Evolutionary conservation across 2,113 vertebrate genomes (phyloP).

Genomic region (Oreotrochilus melanogaster): DNA sequence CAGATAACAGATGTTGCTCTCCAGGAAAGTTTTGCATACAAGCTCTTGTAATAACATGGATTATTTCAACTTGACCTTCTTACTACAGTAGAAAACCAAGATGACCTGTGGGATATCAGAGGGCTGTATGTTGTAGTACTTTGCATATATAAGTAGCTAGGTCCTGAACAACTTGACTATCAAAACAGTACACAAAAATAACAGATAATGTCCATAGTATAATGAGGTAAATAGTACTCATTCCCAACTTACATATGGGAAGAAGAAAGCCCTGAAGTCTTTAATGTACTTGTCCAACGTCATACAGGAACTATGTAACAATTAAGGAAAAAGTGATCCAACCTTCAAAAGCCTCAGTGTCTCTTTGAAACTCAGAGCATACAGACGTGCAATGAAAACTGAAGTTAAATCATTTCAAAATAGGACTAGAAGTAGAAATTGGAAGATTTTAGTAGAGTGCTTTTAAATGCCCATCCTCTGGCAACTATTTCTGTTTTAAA

Average conservation of each 20-base stretch:
- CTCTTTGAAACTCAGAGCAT: neutral
- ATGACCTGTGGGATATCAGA: neutral
- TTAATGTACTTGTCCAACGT: neutral
- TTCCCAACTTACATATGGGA: neutral
- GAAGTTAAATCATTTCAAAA: neutral
- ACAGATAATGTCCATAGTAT: neutral
- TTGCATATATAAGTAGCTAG: neutral
- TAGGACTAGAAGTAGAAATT: neutral
- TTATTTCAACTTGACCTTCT: constrained; percentile 52
- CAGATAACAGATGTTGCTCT: constrained; percentile 70
- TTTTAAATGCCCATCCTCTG: neutral
- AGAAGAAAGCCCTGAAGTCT: neutral
- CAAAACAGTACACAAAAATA: neutral
- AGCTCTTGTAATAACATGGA: neutral
- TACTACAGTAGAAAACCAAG: neutral
- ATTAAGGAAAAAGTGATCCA: neutral
- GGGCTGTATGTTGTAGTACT: neutral
- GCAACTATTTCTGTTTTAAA: neutral
- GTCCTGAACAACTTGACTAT: neutral
- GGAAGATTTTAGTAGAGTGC: neutral
- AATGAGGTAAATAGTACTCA: neutral
- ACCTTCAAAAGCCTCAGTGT: neutral
- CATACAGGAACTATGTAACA: neutral
- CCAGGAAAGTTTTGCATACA: constrained; percentile 57
- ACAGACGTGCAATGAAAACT: neutral